phyloP scores from a whole-genome alignment of 2,888 invertebrate species.

The Candidula unifasciata region DNA sequence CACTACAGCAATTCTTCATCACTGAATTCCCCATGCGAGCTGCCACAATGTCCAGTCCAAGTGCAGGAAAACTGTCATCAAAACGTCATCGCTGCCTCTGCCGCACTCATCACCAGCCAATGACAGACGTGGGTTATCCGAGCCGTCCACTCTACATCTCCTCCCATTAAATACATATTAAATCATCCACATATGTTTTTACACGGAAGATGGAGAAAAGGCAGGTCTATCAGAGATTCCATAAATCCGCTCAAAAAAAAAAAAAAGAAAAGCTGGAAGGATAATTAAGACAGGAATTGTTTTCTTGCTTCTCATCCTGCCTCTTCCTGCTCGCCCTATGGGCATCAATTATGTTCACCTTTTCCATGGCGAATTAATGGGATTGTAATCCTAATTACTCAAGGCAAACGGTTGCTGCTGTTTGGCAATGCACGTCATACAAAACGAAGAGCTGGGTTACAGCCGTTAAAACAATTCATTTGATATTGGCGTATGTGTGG shows the following conservation, averaged over 20 bases:
- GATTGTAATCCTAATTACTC: neutral
- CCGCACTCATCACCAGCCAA: neutral
- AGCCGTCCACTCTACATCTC: neutral
- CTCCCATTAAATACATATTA: conserved; percentile 2
- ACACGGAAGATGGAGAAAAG: too few species aligned
- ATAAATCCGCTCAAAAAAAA: neutral
- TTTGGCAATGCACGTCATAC: neutral
- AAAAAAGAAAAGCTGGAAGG: neutral
- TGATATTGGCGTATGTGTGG: neutral
- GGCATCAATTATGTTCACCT: too few species aligned
- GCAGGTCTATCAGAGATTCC: neutral
- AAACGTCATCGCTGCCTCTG: neutral
- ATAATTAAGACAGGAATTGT: neutral
- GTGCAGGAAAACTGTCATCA: neutral
- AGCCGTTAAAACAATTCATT: neutral
- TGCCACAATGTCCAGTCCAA: too few species aligned
- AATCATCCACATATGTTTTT: neutral
- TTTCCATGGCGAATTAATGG: too few species aligned
- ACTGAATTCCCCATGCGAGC: too few species aligned
- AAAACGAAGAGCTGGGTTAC: neutral
- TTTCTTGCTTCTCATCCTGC: neutral
- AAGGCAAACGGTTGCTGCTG: neutral
- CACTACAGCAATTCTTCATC: too few species aligned
- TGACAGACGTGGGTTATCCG: neutral
- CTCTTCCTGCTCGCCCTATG: too few species aligned